Percentiles rank a stretch among this genome's conserved stretches.
Conservation (phyloP, 2,888 invertebrate species). For the Therioaphis trifolii region DNA sequence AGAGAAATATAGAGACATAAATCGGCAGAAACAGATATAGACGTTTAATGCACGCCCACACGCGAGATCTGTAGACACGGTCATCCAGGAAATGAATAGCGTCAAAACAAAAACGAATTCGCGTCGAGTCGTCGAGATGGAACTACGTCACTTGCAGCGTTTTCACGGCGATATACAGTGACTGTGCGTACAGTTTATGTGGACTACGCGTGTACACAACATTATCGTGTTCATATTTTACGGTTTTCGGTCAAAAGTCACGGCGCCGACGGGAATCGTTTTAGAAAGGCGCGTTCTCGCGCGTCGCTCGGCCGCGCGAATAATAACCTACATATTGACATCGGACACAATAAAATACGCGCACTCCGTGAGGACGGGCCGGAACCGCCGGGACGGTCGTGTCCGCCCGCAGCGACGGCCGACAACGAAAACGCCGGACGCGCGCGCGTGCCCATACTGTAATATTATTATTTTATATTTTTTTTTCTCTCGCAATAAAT, state of each 20-base stretch:
- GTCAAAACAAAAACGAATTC: slow-evolving; percentile 30
- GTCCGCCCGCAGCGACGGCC: neutral
- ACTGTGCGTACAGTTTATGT: neutral
- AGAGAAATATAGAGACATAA: no score
- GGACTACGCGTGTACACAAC: neutral
- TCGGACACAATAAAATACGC: no score
- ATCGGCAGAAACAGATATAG: no score
- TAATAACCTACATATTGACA: no score
- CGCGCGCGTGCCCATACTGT: no score
- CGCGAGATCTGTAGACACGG: no score
- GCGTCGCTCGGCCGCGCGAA: neutral
- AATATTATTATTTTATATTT: neutral
- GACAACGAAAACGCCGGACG: neutral
- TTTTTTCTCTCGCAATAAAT: slow-evolving; percentile 1
- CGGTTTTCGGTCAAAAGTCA: slow-evolving; percentile 29
- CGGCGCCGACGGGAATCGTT: neutral
- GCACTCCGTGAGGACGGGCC: neutral
- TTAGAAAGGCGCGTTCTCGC: slow-evolving; percentile 4
- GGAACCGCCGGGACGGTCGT: neutral
- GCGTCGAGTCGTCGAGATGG: neutral
- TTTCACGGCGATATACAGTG: neutral
- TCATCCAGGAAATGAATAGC: slow-evolving; percentile 17
- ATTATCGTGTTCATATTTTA: neutral
- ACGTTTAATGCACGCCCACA: neutral
- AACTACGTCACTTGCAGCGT: neutral